Evolutionary conservation across 2,797 vertebrate species (phyloP).

Genomic region (Ceyx erithaca): DNA sequence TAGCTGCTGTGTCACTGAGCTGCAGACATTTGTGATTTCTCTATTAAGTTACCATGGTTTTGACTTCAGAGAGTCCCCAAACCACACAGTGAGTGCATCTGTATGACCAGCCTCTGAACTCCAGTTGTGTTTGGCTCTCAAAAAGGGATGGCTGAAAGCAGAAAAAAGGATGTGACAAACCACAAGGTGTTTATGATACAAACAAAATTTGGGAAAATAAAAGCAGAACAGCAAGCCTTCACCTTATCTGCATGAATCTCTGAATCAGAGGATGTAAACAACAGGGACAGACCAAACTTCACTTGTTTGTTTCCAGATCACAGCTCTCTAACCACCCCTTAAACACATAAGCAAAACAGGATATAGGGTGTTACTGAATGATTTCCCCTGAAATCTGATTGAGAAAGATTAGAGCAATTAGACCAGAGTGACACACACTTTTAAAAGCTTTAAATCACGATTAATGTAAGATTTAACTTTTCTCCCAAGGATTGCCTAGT

Average conservation of each 20-base stretch:
- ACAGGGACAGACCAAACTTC: slow-evolving; percentile 9
- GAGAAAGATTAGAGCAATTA: slow-evolving; percentile 64
- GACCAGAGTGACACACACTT: slow-evolving; percentile 23
- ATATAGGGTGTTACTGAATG: slow-evolving; percentile 65
- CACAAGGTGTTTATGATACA: slow-evolving; percentile 36
- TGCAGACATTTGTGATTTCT: neutral
- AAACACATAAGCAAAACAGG: slow-evolving; percentile 62
- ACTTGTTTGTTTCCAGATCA: slow-evolving; percentile 40
- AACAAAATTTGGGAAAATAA: slow-evolving; percentile 40
- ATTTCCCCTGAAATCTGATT: slow-evolving; percentile 68
- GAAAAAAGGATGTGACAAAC: slow-evolving; percentile 41
- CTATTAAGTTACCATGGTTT: neutral
- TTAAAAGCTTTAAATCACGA: slow-evolving; percentile 41
- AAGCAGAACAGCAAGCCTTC: slow-evolving; percentile 43
- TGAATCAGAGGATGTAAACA: slow-evolving; percentile 61
- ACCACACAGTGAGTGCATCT: neutral
- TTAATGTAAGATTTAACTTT: slow-evolving; percentile 38
- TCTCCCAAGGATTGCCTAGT: slow-evolving; percentile 4
- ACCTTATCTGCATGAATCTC: slow-evolving; percentile 36
- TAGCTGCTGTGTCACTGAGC: neutral
- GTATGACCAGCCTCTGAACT: neutral
- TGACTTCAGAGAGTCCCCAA: neutral
- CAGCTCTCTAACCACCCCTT: neutral
- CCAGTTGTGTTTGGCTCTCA: neutral
- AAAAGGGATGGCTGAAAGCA: neutral